Evolutionary conservation across 1,140 invertebrate genomes (phyloP).

Genomic region (Dysdera silvatica): DNA sequence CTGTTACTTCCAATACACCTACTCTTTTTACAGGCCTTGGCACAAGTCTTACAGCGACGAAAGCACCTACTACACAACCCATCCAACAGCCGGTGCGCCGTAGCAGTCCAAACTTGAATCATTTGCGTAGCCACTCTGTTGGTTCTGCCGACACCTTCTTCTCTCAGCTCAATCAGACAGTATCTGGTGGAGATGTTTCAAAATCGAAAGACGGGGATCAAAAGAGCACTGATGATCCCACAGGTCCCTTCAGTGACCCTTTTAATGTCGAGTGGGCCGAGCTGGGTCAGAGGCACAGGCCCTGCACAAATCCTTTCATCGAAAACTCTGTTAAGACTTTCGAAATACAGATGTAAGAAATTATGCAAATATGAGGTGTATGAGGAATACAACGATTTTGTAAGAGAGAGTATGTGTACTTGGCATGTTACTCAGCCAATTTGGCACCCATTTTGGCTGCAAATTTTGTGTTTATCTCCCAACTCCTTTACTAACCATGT

Average conservation of each 20-base stretch:
- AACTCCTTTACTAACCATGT: no score
- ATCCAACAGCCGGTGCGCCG: conserved; percentile 35
- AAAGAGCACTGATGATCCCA: conserved; percentile 21
- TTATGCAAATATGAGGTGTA: no score
- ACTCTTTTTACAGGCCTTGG: no score
- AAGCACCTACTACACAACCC: conserved; percentile 31
- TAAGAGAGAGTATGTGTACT: no score
- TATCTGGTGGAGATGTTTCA: conserved; percentile 19
- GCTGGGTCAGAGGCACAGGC: conserved; percentile 40
- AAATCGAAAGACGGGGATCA: conserved; percentile 30
- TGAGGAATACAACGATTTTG: no score
- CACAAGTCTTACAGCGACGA: neutral
- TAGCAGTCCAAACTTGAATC: conserved; percentile 48
- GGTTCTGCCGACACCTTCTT: conserved; percentile 38
- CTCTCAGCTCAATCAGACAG: conserved; percentile 25
- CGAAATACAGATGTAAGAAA: conserved; percentile 52
- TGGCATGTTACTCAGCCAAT: no score
- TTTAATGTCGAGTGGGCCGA: conserved; percentile 82
- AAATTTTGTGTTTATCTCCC: no score
- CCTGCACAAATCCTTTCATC: conserved; percentile 48
- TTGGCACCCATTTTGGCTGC: no score
- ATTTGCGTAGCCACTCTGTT: conserved; percentile 55
- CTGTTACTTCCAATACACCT: neutral
- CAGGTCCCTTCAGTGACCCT: conserved; percentile 52
- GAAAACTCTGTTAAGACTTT: conserved; percentile 50